Conservation (phyloP, 2,113 vertebrate species). For the Caranx melampygus region DNA sequence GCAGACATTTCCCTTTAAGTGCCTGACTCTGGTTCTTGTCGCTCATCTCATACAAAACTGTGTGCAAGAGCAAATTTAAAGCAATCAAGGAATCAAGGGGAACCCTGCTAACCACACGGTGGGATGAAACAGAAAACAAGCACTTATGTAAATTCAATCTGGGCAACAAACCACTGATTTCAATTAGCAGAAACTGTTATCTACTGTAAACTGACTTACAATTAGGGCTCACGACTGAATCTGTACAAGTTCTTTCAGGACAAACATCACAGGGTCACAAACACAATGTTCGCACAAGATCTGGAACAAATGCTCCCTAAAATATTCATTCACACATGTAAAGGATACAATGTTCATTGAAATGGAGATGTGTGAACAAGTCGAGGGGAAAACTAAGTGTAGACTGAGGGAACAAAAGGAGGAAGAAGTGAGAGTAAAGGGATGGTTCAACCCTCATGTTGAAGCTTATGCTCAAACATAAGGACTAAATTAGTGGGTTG, state of each 20-base stretch:
- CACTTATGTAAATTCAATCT: slow-evolving; percentile 19
- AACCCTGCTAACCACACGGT: neutral
- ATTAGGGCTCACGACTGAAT: slow-evolving; percentile 10
- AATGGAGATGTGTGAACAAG: slow-evolving; percentile 15
- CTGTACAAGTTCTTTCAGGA: neutral
- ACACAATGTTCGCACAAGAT: slow-evolving; percentile 1
- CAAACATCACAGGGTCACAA: slow-evolving; percentile 8
- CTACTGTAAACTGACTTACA: neutral
- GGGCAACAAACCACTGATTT: slow-evolving; percentile 16
- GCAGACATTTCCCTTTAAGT: slow-evolving; percentile 1
- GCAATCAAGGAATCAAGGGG: neutral
- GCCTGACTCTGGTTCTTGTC: neutral
- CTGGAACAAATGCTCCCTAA: neutral
- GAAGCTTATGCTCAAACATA: neutral
- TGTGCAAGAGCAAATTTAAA: slow-evolving; percentile 10
- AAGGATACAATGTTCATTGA: neutral
- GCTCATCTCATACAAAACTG: neutral
- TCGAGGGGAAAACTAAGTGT: neutral
- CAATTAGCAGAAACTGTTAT: slow-evolving; percentile 3
- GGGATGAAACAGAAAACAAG: neutral
- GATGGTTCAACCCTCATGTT: neutral
- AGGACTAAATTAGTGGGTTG: neutral
- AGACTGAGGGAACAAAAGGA: no score
- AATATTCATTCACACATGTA: neutral
- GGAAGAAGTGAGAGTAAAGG: no score